These are phyloP conservation scores for Pemphredon lugubris DNA, from an alignment of 2,888 invertebrate genomes.

Conservation along the genomic window DNA sequence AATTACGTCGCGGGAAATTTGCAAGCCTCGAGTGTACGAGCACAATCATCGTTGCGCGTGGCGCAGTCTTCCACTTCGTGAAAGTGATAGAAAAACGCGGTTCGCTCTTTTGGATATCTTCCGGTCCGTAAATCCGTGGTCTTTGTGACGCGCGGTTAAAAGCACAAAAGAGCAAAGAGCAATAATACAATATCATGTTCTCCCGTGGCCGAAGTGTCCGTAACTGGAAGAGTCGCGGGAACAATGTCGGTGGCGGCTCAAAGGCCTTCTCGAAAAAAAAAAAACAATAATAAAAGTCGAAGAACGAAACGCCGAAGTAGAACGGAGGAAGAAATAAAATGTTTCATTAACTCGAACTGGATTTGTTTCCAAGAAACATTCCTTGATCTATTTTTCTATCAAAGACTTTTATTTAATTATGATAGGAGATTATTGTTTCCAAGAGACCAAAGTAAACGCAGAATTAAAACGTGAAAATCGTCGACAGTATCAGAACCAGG, in stretches of 20 bases:
- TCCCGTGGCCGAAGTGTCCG: conserved; percentile 2
- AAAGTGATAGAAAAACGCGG: background rate
- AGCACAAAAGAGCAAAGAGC: background rate
- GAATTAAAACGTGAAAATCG: too few relatives aligned
- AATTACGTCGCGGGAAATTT: too few relatives aligned
- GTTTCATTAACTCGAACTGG: background rate
- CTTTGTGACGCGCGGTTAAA: background rate
- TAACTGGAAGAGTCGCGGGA: background rate
- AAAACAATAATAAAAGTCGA: background rate
- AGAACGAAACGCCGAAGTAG: background rate
- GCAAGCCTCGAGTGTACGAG: too few relatives aligned
- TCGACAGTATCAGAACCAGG: too few relatives aligned
- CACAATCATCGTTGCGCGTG: background rate
- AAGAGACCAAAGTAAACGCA: background rate
- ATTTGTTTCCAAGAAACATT: background rate
- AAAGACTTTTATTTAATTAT: background rate
- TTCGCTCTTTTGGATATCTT: background rate
- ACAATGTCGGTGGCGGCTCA: background rate
- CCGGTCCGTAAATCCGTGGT: background rate
- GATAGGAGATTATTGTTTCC: background rate
- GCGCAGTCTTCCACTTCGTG: background rate
- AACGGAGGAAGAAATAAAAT: background rate
- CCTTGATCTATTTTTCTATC: background rate
- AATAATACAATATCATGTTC: background rate
- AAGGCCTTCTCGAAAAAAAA: background rate